Evolutionary conservation across 2,888 invertebrate species (phyloP).

Genomic region (Drosophila leonis): DNA sequence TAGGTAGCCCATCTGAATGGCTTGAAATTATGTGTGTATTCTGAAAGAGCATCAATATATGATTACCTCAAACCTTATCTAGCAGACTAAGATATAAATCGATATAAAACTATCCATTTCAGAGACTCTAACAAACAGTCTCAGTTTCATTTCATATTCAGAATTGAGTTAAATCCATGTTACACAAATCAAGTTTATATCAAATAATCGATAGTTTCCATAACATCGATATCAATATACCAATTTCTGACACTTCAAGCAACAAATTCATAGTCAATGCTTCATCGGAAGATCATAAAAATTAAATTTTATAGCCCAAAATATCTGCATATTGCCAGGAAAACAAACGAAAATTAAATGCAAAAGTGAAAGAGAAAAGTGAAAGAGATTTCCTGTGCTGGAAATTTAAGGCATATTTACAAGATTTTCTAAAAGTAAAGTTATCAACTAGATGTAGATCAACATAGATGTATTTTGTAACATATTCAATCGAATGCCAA

Average conservation of each 20-base stretch:
- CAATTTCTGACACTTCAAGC: background rate
- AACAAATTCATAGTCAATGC: background rate
- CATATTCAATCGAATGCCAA: constrained; percentile 18
- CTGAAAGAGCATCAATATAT: no score
- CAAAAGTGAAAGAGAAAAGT: constrained; percentile 9
- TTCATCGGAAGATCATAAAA: background rate
- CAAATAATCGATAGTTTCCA: background rate
- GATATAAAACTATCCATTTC: background rate
- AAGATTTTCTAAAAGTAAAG: background rate
- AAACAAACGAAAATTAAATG: background rate
- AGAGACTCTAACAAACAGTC: background rate
- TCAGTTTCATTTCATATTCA: background rate
- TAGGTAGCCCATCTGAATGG: no score
- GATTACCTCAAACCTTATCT: no score
- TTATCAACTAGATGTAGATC: background rate
- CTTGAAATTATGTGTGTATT: no score
- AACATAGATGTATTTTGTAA: background rate
- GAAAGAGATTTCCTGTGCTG: constrained; percentile 9
- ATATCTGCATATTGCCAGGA: background rate
- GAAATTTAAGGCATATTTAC: background rate
- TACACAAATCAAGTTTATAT: background rate
- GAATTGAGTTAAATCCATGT: background rate
- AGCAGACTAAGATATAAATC: no score
- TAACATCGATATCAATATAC: background rate
- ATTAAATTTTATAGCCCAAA: background rate